phyloP scores from a whole-genome alignment of 1,140 invertebrate genomes.

The Drosophila rhopaloa region DNA sequence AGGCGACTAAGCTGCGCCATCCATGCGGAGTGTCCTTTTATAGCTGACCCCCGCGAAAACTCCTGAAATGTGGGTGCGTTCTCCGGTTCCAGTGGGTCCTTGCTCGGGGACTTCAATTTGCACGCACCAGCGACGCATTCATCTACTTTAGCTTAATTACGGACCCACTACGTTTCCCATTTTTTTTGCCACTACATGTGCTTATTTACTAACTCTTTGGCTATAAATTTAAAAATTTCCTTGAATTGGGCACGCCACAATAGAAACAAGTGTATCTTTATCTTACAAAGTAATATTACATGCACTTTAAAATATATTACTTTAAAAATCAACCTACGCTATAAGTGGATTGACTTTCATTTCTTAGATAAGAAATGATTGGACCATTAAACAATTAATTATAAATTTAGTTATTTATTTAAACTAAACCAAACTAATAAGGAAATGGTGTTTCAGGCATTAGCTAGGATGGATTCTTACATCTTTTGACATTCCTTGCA shows the following conservation, averaged over 20 bases:
- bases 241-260: too few relatives aligned
- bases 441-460: too few relatives aligned
- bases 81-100: conserved; percentile 20
- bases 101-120: conserved; percentile 38
- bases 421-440: too few relatives aligned
- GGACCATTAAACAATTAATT: too few relatives aligned
- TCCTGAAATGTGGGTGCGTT: conserved; percentile 42
- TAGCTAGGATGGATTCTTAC: too few relatives aligned
- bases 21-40: conserved; percentile 32
- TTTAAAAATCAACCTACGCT: too few relatives aligned
- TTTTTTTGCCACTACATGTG: neutral
- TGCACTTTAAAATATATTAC: too few relatives aligned
- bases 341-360: too few relatives aligned
- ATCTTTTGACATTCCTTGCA: neutral
- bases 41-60: conserved; percentile 9
- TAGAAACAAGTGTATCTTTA: too few relatives aligned
- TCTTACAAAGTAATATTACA: too few relatives aligned
- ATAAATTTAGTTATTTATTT: too few relatives aligned
- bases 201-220: conserved; percentile 1
- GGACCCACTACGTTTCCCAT: neutral
- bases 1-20: conserved; percentile 27
- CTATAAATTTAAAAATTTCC: neutral
- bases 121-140: conserved; percentile 37
- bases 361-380: too few relatives aligned
- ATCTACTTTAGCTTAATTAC: conserved; percentile 53